Conservation (phyloP, 2,888 invertebrate genomes). For the Zaprionus lineosus region DNA sequence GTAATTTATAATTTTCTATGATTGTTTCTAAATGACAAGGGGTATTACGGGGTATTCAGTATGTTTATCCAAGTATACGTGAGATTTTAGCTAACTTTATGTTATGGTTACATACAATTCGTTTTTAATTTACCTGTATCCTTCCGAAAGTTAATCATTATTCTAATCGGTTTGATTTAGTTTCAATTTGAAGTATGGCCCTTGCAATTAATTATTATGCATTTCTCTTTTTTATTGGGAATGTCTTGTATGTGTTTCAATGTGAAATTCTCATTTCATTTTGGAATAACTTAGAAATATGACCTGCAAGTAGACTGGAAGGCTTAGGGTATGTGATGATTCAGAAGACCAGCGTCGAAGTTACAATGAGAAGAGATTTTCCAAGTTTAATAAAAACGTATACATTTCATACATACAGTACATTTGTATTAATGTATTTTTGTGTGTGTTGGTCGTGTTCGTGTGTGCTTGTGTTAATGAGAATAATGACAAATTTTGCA, state of each 20-base stretch:
- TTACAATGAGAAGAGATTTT: slow-evolving; percentile 18
- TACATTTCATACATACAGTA: slow-evolving; percentile 43
- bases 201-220: too few relatives aligned
- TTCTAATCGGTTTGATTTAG: too few relatives aligned
- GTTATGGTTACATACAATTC: slow-evolving; percentile 52
- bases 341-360: slow-evolving; percentile 5
- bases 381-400: slow-evolving; percentile 54
- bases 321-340: too few relatives aligned
- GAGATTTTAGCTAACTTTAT: slow-evolving; percentile 38
- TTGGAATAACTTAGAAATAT: too few relatives aligned
- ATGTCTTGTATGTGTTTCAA: too few relatives aligned
- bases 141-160: slow-evolving; percentile 49
- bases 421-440: slow-evolving; percentile 27
- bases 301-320: too few relatives aligned
- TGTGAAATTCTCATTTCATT: background rate
- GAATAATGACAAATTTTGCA: slow-evolving; percentile 66
- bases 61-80: slow-evolving; percentile 34
- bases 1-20: too few relatives aligned
- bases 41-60: slow-evolving; percentile 29
- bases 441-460: slow-evolving; percentile 22
- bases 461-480: slow-evolving; percentile 41
- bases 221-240: too few relatives aligned
- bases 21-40: slow-evolving; percentile 59
- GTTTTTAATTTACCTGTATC: slow-evolving; percentile 55
- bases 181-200: too few relatives aligned